A percentile compares a stretch with the other conserved stretches of the same genome.
Evolutionary conservation across 2,888 invertebrate genomes (phyloP).

Genomic region (Griposia aprilina): DNA sequence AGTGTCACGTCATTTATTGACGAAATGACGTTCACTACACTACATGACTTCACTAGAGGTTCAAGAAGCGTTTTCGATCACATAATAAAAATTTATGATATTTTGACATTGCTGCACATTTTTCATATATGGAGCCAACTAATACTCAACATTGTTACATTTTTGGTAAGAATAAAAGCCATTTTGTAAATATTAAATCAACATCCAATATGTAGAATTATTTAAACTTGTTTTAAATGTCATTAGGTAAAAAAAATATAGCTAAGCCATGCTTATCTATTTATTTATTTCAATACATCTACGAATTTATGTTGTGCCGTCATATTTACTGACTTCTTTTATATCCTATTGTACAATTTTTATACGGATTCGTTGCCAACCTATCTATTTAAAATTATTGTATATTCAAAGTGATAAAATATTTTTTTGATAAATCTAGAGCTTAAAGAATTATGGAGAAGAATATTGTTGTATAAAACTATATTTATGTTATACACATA

Average conservation of each 20-base stretch:
- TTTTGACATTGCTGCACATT: constrained; percentile 9
- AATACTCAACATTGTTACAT: constrained; percentile 9
- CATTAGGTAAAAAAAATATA: constrained; percentile 53
- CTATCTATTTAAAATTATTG: constrained; percentile 25
- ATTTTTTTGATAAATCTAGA: constrained; percentile 38
- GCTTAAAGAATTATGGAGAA: constrained; percentile 39
- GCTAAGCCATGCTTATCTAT: constrained; percentile 59
- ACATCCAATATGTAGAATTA: constrained; percentile 3
- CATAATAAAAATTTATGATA: constrained; percentile 13
- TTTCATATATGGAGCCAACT: not conserved
- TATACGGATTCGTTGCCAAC: constrained; percentile 30
- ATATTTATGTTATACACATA: constrained; percentile 60
- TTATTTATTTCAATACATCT: constrained; percentile 34
- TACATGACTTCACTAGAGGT: not conserved
- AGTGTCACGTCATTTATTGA: constrained; percentile 14
- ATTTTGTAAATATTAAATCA: constrained; percentile 18
- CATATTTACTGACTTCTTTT: constrained; percentile 45
- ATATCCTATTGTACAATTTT: constrained; percentile 37
- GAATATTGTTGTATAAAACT: constrained; percentile 40
- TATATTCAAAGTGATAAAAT: constrained; percentile 30
- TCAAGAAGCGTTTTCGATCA: constrained; percentile 2
- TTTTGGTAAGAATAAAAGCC: constrained; percentile 31
- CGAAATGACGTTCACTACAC: constrained; percentile 18
- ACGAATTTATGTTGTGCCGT: constrained; percentile 58
- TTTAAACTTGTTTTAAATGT: constrained; percentile 25